Conservation (phyloP, 1,140 invertebrate species). For the Drosophila murphyi region DNA sequence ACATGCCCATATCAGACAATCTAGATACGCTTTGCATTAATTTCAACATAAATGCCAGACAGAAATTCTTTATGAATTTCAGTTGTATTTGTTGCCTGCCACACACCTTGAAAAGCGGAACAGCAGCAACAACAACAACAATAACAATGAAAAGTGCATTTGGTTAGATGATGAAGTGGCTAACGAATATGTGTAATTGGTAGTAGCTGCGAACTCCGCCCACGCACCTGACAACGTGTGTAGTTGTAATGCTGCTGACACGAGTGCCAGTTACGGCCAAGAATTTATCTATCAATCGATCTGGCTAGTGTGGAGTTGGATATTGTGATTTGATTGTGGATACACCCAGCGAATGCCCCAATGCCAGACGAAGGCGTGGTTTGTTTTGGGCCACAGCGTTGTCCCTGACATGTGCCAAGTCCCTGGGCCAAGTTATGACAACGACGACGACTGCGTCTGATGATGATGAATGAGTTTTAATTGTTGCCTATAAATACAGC, state of each 20-base stretch:
- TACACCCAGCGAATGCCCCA: constrained; percentile 65
- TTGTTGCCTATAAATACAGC: constrained; percentile 75
- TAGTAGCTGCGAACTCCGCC: constrained; percentile 69
- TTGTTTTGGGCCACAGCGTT: constrained; percentile 37
- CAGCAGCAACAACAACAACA: constrained; percentile 2
- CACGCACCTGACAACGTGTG: constrained; percentile 64
- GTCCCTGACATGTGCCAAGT: constrained; percentile 68
- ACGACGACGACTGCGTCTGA: constrained; percentile 45
- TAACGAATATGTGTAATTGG: constrained; percentile 12
- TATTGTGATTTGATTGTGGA: constrained; percentile 45
- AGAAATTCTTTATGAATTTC: constrained; percentile 25
- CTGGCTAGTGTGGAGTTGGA: constrained; percentile 52
- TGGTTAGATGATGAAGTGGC: constrained; percentile 67
- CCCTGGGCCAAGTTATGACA: constrained; percentile 70
- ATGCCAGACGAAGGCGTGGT: constrained; percentile 73
- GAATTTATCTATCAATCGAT: constrained; percentile 80
- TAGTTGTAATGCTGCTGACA: constrained; percentile 60
- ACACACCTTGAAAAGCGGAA: constrained; percentile 71
- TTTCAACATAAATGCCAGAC: constrained; percentile 14
- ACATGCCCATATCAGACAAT: constrained; percentile 21
- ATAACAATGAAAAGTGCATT: constrained; percentile 39
- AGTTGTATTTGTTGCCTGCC: constrained; percentile 36
- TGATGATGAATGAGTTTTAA: constrained; percentile 83
- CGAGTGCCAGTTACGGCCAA: constrained; percentile 67
- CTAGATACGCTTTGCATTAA: constrained; percentile 23